These are phyloP conservation scores for Hydrotaea cyrtoneurina DNA, from an alignment of 2,888 invertebrate species.

Conservation along the genomic window DNA sequence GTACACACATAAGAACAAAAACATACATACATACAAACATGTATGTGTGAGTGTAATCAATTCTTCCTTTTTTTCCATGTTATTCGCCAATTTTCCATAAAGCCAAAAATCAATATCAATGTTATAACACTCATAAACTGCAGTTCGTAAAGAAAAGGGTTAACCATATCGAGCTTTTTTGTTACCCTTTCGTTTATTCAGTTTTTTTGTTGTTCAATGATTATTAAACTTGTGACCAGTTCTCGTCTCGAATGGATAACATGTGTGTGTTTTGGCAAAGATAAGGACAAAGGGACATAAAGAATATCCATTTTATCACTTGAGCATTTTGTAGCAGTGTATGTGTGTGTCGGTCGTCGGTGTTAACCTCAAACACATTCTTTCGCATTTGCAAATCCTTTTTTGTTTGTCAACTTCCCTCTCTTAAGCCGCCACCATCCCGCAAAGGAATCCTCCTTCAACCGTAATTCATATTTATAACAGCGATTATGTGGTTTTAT, in stretches of 20 bases:
- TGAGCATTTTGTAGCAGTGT: constrained; percentile 33
- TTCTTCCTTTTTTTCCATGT: background rate
- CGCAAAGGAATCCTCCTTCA: constrained; percentile 8
- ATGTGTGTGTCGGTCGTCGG: constrained; percentile 3
- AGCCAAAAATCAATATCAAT: constrained; percentile 27
- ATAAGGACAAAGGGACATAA: constrained; percentile 36
- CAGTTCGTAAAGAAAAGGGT: constrained; percentile 9
- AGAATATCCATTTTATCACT: constrained; percentile 47
- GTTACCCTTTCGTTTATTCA: background rate
- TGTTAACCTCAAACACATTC: constrained; percentile 4
- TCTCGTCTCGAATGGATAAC: background rate
- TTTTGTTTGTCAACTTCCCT: constrained; percentile 20
- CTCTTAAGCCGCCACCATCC: constrained; percentile 5
- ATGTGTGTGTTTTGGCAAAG: constrained; percentile 32
- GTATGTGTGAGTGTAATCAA: background rate
- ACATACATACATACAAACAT: background rate
- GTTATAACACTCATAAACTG: constrained; percentile 34
- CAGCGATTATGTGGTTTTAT: constrained; percentile 34
- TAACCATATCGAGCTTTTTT: background rate
- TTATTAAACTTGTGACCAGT: constrained; percentile 47
- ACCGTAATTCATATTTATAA: constrained; percentile 48
- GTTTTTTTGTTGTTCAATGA: background rate
- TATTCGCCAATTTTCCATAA: constrained; percentile 37
- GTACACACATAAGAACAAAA: constrained; percentile 56
- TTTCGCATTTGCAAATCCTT: constrained; percentile 42